Conservation (phyloP, 2,888 invertebrate genomes). For the Phragmatobia fuliginosa region DNA sequence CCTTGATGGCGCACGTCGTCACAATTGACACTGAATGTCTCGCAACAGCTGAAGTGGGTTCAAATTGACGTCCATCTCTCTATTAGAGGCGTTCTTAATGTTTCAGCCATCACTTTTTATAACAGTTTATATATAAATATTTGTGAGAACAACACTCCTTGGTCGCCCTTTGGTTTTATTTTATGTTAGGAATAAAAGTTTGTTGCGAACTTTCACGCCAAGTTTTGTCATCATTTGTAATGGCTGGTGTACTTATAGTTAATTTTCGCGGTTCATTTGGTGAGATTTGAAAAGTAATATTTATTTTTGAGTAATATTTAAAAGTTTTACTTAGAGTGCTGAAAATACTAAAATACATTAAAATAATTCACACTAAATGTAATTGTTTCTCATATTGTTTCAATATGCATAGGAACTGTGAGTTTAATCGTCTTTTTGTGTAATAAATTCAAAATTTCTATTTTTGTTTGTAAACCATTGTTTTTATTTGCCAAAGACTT, state of each 20-base stretch:
- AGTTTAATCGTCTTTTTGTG: background rate
- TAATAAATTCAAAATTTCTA: too few species aligned
- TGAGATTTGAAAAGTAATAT: background rate
- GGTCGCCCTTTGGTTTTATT: conserved; percentile 26
- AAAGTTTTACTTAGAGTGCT: too few species aligned
- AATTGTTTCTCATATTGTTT: background rate
- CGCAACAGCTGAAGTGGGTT: conserved; percentile 63
- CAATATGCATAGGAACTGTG: background rate
- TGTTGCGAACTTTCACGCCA: background rate
- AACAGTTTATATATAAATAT: conserved; percentile 39
- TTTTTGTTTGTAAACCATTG: too few species aligned
- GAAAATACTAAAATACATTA: too few species aligned
- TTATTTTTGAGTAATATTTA: background rate
- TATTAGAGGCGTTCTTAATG: conserved; percentile 70
- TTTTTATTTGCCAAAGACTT: too few species aligned
- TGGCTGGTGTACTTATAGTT: background rate
- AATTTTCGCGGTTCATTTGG: background rate
- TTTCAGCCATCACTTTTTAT: conserved; percentile 57
- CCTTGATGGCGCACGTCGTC: conserved; percentile 17
- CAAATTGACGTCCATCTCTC: conserved; percentile 70
- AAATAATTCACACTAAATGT: too few species aligned
- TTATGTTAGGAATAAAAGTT: background rate
- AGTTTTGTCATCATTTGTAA: background rate
- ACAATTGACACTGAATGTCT: conserved; percentile 51
- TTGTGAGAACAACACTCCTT: conserved; percentile 15